A percentile compares a stretch with the other conserved stretches of the same genome.
Conservation (phyloP, 1,140 invertebrate species). For the Ruditapes philippinarum region DNA sequence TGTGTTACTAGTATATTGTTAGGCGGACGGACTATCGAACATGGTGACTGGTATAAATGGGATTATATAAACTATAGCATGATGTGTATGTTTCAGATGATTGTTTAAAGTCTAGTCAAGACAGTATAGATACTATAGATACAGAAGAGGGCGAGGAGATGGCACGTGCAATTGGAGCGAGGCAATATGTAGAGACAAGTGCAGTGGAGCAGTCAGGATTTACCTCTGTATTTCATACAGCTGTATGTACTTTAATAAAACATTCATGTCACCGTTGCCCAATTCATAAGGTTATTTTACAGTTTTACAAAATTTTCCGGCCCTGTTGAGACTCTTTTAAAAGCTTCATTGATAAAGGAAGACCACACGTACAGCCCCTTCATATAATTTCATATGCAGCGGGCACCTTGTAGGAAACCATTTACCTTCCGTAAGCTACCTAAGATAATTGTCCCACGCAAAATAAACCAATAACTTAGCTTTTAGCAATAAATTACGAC, state of each 20-base stretch:
- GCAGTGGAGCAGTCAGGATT: constrained; percentile 52
- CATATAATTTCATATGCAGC: background rate
- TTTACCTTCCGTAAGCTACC: background rate
- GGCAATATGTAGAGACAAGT: constrained; percentile 60
- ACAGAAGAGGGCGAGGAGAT: constrained; percentile 52
- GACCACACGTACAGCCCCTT: background rate
- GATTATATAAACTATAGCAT: no score
- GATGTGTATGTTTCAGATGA: constrained; percentile 27
- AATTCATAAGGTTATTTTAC: background rate
- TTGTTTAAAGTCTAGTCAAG: constrained; percentile 15
- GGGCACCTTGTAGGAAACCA: background rate
- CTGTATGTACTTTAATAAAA: constrained; percentile 35
- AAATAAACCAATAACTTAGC: no score
- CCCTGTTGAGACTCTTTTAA: background rate
- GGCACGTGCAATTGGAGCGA: background rate
- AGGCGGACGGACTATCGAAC: no score
- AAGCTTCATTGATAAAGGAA: background rate
- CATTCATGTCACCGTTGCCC: background rate
- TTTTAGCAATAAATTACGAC: no score
- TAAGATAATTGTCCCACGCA: no score
- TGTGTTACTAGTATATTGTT: no score
- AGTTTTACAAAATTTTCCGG: no score
- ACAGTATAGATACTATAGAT: background rate
- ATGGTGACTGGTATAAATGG: no score
- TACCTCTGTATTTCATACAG: constrained; percentile 23